Conservation (phyloP, 2,113 vertebrate genomes). For the Podiceps cristatus region DNA sequence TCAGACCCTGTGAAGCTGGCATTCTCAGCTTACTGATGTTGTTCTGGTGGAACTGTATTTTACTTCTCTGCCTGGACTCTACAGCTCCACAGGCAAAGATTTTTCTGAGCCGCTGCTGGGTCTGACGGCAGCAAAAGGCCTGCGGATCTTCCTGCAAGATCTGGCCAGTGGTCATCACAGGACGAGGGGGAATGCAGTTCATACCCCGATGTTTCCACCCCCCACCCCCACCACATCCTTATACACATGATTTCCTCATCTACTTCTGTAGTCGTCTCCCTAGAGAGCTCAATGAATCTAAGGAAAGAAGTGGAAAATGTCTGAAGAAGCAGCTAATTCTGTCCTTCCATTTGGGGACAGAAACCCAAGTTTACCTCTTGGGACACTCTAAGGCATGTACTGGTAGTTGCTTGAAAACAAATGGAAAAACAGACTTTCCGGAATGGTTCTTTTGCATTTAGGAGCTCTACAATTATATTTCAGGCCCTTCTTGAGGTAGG, state of each 20-base stretch:
- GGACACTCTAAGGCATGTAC: background rate
- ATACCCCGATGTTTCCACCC: background rate
- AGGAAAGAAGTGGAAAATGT: conserved; percentile 5
- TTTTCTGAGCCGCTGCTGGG: background rate
- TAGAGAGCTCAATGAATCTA: background rate
- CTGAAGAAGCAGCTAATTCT: conserved; percentile 11
- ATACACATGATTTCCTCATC: background rate
- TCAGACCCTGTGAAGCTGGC: background rate
- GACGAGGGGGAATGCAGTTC: background rate
- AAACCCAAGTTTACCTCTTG: background rate
- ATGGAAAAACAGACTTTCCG: background rate
- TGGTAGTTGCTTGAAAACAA: conserved; percentile 2
- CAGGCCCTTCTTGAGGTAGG: background rate
- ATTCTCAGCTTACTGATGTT: background rate
- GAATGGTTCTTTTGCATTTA: background rate
- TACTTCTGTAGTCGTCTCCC: background rate
- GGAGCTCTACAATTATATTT: background rate
- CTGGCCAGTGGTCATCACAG: background rate
- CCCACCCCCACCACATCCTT: background rate
- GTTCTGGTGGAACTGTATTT: background rate
- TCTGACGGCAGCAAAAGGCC: background rate
- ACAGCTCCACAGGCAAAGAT: background rate
- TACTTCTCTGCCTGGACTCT: background rate
- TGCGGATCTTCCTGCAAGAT: background rate
- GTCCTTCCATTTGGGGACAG: background rate